Evolutionary conservation across 2,797 vertebrate genomes (phyloP).

Genomic region (Nyctibius grandis): DNA sequence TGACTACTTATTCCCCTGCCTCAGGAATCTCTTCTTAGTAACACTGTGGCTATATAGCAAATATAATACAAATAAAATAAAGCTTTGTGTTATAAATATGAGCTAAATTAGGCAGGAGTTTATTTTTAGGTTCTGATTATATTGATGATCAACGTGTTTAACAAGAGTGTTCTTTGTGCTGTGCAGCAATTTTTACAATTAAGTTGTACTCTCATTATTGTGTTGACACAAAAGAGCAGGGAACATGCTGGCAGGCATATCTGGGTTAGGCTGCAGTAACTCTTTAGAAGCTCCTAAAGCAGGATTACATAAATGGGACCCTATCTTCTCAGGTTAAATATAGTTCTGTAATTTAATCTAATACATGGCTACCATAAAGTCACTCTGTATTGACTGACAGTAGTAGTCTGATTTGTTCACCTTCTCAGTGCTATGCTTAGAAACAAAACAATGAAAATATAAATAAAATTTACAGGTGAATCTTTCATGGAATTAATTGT

Average conservation of each 20-base stretch:
- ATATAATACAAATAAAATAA: background rate
- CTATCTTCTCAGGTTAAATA: constrained; percentile 44
- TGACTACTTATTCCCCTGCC: background rate
- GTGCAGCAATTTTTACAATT: background rate
- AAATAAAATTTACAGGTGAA: background rate
- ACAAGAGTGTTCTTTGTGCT: background rate
- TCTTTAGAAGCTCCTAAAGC: constrained; percentile 45
- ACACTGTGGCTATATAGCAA: background rate
- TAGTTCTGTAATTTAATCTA: constrained; percentile 26
- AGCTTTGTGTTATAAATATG: background rate
- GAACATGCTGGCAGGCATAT: constrained; percentile 7
- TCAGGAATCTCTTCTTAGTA: background rate
- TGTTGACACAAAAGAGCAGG: background rate
- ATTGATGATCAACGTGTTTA: background rate
- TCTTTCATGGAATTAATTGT: background rate
- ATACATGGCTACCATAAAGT: background rate
- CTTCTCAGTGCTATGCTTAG: background rate
- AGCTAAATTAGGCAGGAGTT: background rate
- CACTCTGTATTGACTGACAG: background rate
- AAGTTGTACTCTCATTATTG: background rate
- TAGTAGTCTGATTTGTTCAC: background rate
- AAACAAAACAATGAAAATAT: background rate
- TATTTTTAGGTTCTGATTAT: background rate
- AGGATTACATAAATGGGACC: constrained; percentile 33
- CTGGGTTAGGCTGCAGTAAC: constrained; percentile 38